phyloP scores from a whole-genome alignment of 2,888 invertebrate genomes.

The Pyrocoelia pectoralis region DNA sequence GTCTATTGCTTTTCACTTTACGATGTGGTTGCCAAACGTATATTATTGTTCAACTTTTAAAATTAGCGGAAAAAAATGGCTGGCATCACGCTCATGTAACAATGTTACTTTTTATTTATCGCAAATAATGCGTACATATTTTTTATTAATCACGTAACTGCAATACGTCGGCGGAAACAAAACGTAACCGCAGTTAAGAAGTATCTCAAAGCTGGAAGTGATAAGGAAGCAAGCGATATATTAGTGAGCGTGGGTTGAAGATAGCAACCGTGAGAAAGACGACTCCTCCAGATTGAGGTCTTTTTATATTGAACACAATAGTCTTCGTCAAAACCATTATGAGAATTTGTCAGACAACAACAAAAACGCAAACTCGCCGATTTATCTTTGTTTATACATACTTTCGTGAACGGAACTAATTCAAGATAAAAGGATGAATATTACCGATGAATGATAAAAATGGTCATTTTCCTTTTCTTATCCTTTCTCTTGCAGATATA shows the following conservation, averaged over 20 bases:
- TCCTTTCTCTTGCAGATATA: too few relatives aligned
- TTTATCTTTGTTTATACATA: too few relatives aligned
- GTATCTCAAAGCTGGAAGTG: constrained; percentile 40
- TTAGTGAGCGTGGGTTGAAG: constrained; percentile 39
- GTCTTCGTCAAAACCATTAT: background rate
- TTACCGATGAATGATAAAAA: too few relatives aligned
- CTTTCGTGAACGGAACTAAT: too few relatives aligned
- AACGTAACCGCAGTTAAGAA: constrained; percentile 41
- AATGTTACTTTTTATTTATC: background rate
- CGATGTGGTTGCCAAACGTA: background rate
- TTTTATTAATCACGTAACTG: constrained; percentile 8
- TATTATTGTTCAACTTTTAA: background rate
- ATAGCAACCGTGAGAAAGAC: constrained; percentile 43
- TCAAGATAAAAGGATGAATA: too few relatives aligned
- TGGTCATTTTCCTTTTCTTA: too few relatives aligned
- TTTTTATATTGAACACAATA: background rate
- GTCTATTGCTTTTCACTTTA: constrained; percentile 5
- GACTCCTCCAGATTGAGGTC: constrained; percentile 28
- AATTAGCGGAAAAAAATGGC: background rate
- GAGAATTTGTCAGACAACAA: background rate
- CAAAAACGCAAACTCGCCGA: background rate
- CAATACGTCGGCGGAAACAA: constrained; percentile 38
- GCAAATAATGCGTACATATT: background rate
- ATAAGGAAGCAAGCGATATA: constrained; percentile 38
- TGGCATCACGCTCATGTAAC: background rate